Evolutionary conservation across 2,113 vertebrate species (phyloP).

Genomic region (Cheirogaleus medius): DNA sequence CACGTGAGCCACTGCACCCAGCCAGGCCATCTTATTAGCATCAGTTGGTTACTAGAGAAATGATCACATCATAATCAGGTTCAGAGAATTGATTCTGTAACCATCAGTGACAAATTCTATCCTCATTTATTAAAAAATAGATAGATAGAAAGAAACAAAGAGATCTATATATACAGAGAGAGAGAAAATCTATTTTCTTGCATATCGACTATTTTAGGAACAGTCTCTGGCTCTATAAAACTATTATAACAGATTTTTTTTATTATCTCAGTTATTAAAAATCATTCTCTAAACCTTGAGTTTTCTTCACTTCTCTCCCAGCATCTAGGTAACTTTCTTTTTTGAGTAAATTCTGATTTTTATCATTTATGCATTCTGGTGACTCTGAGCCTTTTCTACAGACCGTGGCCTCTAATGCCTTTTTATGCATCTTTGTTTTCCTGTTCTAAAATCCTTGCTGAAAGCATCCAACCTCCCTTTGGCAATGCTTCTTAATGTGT

Average conservation of each 20-base stretch:
- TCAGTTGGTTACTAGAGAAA: slow-evolving; percentile 17
- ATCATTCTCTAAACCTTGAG: not conserved
- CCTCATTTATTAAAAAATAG: not conserved
- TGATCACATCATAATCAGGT: not conserved
- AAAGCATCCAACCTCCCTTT: slow-evolving; percentile 38
- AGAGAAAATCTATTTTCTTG: slow-evolving; percentile 13
- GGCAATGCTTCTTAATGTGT: slow-evolving; percentile 40
- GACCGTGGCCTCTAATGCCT: not conserved
- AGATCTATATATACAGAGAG: not conserved
- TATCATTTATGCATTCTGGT: not conserved
- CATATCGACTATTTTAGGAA: slow-evolving; percentile 29
- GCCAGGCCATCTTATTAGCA: not conserved
- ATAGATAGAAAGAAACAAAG: not conserved
- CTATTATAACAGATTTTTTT: not conserved
- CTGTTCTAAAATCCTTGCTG: not conserved
- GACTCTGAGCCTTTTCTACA: not conserved
- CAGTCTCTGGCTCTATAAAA: slow-evolving; percentile 10
- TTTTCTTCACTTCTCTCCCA: slow-evolving; percentile 39
- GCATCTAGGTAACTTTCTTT: slow-evolving; percentile 40
- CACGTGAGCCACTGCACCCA: too few species aligned
- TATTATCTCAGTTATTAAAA: slow-evolving; percentile 42
- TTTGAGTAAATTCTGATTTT: slow-evolving; percentile 36
- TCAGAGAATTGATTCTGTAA: slow-evolving; percentile 40
- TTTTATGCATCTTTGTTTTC: slow-evolving; percentile 48
- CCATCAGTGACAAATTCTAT: not conserved